A percentile compares a stretch with the other conserved stretches of the same genome.
These are phyloP conservation scores for Rosalia funebris DNA, from an alignment of 2,888 invertebrate genomes.

Conservation along the genomic window DNA sequence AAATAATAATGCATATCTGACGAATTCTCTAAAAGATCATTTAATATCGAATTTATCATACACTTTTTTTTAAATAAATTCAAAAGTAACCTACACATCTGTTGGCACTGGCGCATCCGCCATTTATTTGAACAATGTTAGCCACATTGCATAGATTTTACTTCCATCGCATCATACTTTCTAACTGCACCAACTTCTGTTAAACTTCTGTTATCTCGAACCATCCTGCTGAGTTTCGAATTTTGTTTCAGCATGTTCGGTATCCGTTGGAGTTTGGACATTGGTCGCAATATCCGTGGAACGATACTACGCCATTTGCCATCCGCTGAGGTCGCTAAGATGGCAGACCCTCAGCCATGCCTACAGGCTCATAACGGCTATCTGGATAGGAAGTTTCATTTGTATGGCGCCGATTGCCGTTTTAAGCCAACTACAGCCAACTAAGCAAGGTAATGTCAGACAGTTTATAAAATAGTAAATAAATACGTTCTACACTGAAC, in stretches of 20 bases:
- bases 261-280: conserved; percentile 81
- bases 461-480: conserved; percentile 19
- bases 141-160: too few relatives aligned
- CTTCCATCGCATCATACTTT: too few relatives aligned
- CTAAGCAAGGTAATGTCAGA: conserved; percentile 55
- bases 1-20: too few relatives aligned
- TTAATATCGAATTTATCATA: too few relatives aligned
- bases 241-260: conserved; percentile 75
- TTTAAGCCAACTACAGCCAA: conserved; percentile 70
- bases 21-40: too few relatives aligned
- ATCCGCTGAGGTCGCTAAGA: conserved; percentile 76
- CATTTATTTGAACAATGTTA: too few relatives aligned
- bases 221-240: too few relatives aligned
- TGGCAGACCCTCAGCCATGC: conserved; percentile 83
- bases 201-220: too few relatives aligned
- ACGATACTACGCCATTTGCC: conserved; percentile 82
- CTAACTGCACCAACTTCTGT: too few relatives aligned
- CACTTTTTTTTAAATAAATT: too few relatives aligned
- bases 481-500: neutral
- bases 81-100: too few relatives aligned
- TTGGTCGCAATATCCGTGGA: conserved; percentile 82
- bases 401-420: conserved; percentile 74
- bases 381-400: conserved; percentile 73
- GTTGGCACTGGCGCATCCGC: too few relatives aligned
- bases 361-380: conserved; percentile 74